Conservation (phyloP, 2,113 vertebrate species). For the Zosterops pallidus region DNA sequence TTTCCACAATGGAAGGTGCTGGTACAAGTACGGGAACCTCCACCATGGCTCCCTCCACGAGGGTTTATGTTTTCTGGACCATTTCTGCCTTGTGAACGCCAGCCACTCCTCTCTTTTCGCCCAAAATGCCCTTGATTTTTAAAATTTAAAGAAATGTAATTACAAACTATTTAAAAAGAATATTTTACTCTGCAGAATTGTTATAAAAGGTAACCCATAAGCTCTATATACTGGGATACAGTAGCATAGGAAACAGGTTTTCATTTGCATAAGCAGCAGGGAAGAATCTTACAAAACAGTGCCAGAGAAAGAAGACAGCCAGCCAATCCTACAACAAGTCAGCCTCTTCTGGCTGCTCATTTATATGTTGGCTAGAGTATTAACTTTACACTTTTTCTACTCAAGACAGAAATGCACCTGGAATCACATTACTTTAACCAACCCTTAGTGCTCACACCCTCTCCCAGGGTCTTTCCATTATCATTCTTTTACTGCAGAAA, state of each 20-base stretch:
- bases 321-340: background rate
- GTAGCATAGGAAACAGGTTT: background rate
- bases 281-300: background rate
- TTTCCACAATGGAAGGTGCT: slow-evolving; percentile 70
- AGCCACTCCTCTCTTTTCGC: slow-evolving; percentile 79
- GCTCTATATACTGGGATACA: background rate
- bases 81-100: slow-evolving; percentile 76
- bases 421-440: background rate
- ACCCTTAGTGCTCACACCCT: background rate
- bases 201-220: background rate
- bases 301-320: background rate
- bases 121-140: slow-evolving; percentile 74
- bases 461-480: background rate
- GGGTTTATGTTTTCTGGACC: slow-evolving; percentile 73
- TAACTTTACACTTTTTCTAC: background rate
- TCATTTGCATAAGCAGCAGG: background rate
- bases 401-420: background rate
- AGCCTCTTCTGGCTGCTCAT: background rate
- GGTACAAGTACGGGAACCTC: slow-evolving; percentile 59
- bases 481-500: background rate
- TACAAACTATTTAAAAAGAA: background rate
- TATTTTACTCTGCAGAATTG: background rate
- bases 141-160: background rate
- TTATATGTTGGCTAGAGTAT: background rate
- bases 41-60: slow-evolving; percentile 61